Evolutionary conservation across 1,140 invertebrate genomes (phyloP).

Genomic region (Drosophila ambigua): DNA sequence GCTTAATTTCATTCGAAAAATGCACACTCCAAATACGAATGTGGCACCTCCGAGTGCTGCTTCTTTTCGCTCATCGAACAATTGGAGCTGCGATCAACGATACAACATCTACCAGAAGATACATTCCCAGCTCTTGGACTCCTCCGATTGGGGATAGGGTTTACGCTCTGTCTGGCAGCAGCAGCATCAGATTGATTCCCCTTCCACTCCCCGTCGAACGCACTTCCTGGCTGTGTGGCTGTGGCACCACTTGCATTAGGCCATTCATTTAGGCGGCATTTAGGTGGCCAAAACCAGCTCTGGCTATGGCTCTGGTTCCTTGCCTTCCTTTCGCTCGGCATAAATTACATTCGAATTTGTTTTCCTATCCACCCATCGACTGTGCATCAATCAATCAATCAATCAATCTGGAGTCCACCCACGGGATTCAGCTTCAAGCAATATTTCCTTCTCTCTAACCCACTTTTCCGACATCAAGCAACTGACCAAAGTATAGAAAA

Average conservation of each 20-base stretch:
- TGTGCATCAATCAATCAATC: conserved; percentile 45
- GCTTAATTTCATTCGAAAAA: conserved; percentile 62
- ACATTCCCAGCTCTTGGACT: not conserved
- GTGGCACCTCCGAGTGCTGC: conserved; percentile 7
- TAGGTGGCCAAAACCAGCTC: conserved; percentile 5
- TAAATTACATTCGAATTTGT: conserved; percentile 31
- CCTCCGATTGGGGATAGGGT: conserved; percentile 5
- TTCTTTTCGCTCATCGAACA: conserved; percentile 28
- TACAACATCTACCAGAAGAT: too few species aligned
- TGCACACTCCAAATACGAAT: conserved; percentile 4
- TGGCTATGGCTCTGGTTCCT: not conserved
- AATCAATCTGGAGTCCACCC: conserved; percentile 60
- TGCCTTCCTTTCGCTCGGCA: conserved; percentile 25
- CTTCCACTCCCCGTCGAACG: conserved; percentile 4
- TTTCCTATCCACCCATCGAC: conserved; percentile 21
- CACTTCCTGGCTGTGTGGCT: conserved; percentile 22
- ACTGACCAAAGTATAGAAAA: conserved; percentile 56
- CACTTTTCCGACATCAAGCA: conserved; percentile 56
- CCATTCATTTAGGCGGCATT: not conserved
- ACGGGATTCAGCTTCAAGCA: conserved; percentile 22
- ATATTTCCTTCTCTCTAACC: conserved; percentile 54
- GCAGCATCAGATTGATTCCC: not conserved
- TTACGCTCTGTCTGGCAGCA: conserved; percentile 16
- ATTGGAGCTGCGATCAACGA: conserved; percentile 31
- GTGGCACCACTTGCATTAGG: too few species aligned